Conservation (phyloP, 2,113 vertebrate genomes). For the Malurus cyaneus region DNA sequence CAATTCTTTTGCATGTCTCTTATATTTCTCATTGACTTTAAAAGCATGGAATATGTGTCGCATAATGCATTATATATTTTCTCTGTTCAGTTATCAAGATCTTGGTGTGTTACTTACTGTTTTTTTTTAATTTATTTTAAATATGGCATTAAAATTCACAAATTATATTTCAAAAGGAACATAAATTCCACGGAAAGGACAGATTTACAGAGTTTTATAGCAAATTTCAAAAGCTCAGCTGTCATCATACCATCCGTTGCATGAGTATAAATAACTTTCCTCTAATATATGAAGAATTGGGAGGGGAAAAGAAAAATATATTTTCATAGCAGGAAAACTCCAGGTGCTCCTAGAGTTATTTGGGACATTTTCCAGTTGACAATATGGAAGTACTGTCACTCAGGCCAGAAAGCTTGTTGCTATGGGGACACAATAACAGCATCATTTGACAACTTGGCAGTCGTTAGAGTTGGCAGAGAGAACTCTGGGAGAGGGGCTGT, state of each 20-base stretch:
- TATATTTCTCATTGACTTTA: constrained; percentile 38
- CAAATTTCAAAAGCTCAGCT: constrained; percentile 69
- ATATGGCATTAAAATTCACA: constrained; percentile 62
- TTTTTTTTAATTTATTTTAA: constrained; percentile 57
- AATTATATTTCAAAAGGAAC: constrained; percentile 64
- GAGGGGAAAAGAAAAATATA: constrained; percentile 46
- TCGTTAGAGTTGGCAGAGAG: constrained; percentile 47
- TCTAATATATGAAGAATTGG: constrained; percentile 65
- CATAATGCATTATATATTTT: constrained; percentile 35
- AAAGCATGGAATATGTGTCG: constrained; percentile 32
- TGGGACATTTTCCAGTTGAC: constrained; percentile 74
- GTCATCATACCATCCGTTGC: constrained; percentile 65
- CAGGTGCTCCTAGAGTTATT: constrained; percentile 72
- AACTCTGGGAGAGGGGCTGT: constrained; percentile 21
- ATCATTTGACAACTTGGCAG: constrained; percentile 64
- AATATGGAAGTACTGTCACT: constrained; percentile 70
- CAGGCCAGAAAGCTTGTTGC: constrained; percentile 68
- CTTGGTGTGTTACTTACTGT: constrained; percentile 8
- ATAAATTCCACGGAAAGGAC: constrained; percentile 62
- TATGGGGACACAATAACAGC: constrained; percentile 61
- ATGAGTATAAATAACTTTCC: constrained; percentile 70
- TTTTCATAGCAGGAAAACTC: constrained; percentile 68
- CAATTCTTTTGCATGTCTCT: constrained; percentile 17
- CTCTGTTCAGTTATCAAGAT: constrained; percentile 49
- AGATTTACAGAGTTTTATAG: constrained; percentile 72